These are phyloP conservation scores for Drosophila lacertosa DNA, from an alignment of 1,140 invertebrate genomes.

Conservation along the genomic window DNA sequence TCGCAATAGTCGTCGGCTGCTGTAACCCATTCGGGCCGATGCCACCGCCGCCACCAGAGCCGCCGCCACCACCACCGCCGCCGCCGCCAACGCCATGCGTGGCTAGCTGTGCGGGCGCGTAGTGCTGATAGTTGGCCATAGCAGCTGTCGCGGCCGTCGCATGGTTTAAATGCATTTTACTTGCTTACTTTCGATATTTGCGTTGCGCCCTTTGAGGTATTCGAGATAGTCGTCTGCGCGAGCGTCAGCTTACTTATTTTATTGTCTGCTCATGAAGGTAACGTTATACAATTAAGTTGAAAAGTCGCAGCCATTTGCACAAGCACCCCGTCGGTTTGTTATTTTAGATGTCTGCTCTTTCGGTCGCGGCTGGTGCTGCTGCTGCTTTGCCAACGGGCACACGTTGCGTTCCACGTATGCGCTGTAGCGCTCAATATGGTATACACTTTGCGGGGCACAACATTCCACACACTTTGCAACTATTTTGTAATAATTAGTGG, in stretches of 20 bases:
- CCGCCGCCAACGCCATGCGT: constrained; percentile 63
- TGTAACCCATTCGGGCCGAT: constrained; percentile 52
- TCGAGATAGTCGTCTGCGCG: constrained; percentile 51
- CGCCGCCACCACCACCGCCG: constrained; percentile 40
- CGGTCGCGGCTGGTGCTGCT: constrained; percentile 55
- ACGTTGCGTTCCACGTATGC: constrained; percentile 71
- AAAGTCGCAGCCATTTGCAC: constrained; percentile 64
- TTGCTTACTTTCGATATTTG: constrained; percentile 29
- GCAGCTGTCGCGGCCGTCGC: constrained; percentile 78
- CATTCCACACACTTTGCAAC: constrained; percentile 63
- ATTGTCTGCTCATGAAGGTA: constrained; percentile 67
- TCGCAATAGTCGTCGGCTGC: constrained; percentile 71
- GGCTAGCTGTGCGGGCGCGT: constrained; percentile 72
- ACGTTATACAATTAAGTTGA: constrained; percentile 70
- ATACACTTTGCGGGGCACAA: constrained; percentile 50
- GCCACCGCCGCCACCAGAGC: constrained; percentile 37
- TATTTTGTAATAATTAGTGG: constrained; percentile 35
- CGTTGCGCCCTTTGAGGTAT: constrained; percentile 66
- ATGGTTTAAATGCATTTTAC: constrained; percentile 79
- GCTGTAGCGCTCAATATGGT: constrained; percentile 40
- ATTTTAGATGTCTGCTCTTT: constrained; percentile 75
- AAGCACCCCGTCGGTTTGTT: constrained; percentile 62
- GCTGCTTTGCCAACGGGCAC: constrained; percentile 58
- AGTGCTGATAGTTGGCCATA: constrained; percentile 81
- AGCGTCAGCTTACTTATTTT: constrained; percentile 49